Evolutionary conservation across 2,888 invertebrate genomes (phyloP), one percentile per base, ranked within the genome.

Genomic region (Elysia crispata): DNA sequence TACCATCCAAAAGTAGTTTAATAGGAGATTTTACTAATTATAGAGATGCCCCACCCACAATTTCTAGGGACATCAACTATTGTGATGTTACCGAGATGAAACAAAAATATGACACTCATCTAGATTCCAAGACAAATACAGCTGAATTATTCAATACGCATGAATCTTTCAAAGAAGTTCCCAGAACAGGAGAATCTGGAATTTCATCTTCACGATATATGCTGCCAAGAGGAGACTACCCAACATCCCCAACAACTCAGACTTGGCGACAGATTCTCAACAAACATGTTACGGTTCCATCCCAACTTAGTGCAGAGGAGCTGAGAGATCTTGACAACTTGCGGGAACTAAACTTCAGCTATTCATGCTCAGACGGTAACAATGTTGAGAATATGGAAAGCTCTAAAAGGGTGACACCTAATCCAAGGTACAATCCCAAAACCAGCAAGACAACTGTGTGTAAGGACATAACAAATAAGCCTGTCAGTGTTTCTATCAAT

Each of bases 281-380:
- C 50, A 41, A 73, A 33, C 79, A 79, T 20, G 66, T 25, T n/a
- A 0, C 1, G 15, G 79, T 79, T 13, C 66, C 73, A 1, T 64
- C 79, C 13, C 23, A 49, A 23, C 79, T 79, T 11, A 33, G 54
- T 50, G 64, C 73, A 0, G 25, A 73, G 18, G 79, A 79, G 23
- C 50, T 79, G n/a, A 28, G 49, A 64, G 79, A 79, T 50, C 50
- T 79, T 20, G 54, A 79, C 20, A 74, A 79, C 13, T 73, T 64
- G 18, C 64, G 80, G 28, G 60, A 33, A 25, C 69, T 82, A 0
- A 82, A 82, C 25, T 82, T 80, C 54, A 82, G 80, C 57, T 82
- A 82, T 30, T 78, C 80, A n/a, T 30, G 78, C 0, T 8, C 28
- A 6, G 1, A 69, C n/a, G 69, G 62, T 8, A 74, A 70, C 25